Evolutionary conservation across 2,888 invertebrate species (phyloP).

Genomic region (Deilephila elpenor): DNA sequence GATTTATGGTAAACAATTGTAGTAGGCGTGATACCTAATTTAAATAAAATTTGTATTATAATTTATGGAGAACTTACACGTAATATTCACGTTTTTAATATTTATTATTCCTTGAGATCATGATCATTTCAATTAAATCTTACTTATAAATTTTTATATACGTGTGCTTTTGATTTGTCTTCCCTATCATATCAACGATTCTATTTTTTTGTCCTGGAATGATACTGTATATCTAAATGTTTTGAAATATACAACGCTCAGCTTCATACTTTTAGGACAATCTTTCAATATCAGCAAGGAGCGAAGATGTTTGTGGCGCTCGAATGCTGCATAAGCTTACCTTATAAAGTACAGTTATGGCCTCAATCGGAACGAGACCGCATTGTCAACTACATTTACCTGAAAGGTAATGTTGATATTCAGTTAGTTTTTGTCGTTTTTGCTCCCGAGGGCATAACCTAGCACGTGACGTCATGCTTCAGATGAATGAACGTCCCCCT

Average conservation of each 20-base stretch:
- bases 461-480: constrained; percentile 74
- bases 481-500: constrained; percentile 78
- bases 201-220: too few species aligned
- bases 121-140: too few species aligned
- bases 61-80: background rate
- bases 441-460: constrained; percentile 76
- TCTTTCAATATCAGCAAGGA: too few species aligned
- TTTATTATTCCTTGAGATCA: background rate
- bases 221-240: too few species aligned
- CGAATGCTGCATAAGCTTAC: constrained; percentile 14
- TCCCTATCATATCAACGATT: too few species aligned
- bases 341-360: constrained; percentile 21
- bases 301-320: constrained; percentile 19
- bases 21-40: background rate
- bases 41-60: background rate
- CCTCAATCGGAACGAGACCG: constrained; percentile 22
- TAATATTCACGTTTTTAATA: background rate
- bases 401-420: constrained; percentile 54
- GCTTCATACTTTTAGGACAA: background rate
- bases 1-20: background rate
- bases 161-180: background rate
- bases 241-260: background rate
- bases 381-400: constrained; percentile 38
- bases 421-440: constrained; percentile 61
- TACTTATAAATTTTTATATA: background rate